phyloP scores from a whole-genome alignment of 2,113 vertebrate species.

The Serinus canaria region DNA sequence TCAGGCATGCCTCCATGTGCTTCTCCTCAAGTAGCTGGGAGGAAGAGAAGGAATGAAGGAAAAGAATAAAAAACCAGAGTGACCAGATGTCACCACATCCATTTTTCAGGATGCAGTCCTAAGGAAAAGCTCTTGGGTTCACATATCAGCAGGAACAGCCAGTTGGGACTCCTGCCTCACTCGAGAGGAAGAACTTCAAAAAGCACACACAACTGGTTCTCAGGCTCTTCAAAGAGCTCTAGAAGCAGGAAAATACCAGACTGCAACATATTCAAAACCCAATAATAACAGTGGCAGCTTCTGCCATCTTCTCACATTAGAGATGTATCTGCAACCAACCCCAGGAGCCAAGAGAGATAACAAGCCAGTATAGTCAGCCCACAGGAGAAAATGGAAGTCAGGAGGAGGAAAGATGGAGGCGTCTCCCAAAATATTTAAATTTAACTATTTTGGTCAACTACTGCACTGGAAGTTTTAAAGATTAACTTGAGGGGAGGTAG shows the following conservation, averaged over 20 bases:
- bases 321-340: not conserved
- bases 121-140: not conserved
- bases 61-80: not conserved
- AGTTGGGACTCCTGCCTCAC: not conserved
- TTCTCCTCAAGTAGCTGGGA: not conserved
- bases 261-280: slow-evolving; percentile 48
- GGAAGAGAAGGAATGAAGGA: not conserved
- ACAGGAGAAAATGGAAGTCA: not conserved
- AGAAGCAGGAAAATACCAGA: slow-evolving; percentile 40
- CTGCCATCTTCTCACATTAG: slow-evolving; percentile 45
- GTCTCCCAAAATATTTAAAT: not conserved
- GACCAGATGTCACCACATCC: not conserved
- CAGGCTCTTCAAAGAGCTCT: slow-evolving; percentile 54
- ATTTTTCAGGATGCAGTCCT: not conserved
- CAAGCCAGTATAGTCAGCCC: not conserved
- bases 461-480: not conserved
- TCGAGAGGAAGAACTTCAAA: slow-evolving; percentile 42
- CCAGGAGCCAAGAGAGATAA: not conserved
- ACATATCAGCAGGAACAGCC: not conserved
- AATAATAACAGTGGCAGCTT: slow-evolving; percentile 14
- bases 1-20: not conserved
- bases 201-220: slow-evolving; percentile 24
- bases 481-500: not conserved
- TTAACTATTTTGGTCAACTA: not conserved
- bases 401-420: not conserved